A percentile compares a stretch with the other conserved stretches of the same genome.
Evolutionary conservation across 1,140 invertebrate species (phyloP).

Genomic region (Bombus superbus): DNA sequence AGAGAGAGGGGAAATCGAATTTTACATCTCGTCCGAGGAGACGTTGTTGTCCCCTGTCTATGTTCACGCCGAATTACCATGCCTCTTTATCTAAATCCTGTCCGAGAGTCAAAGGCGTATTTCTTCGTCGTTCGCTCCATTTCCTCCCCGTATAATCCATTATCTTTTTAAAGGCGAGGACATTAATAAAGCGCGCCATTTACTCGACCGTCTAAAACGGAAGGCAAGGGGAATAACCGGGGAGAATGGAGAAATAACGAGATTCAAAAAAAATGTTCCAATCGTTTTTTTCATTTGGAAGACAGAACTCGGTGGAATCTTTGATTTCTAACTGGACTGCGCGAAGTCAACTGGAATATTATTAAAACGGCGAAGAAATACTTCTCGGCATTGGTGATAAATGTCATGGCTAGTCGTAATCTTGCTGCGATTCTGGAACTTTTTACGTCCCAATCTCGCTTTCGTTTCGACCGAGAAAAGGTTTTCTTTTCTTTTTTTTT

Average conservation of each 20-base stretch:
- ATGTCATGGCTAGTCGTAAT: background rate
- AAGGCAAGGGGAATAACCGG: background rate
- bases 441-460: background rate
- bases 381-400: background rate
- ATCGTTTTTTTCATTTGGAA: background rate
- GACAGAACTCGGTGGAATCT: background rate
- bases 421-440: background rate
- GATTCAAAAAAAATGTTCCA: background rate
- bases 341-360: background rate
- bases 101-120: constrained; percentile 1
- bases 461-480: background rate
- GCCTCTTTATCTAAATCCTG: constrained; percentile 28
- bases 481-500: background rate
- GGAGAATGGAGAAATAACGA: background rate
- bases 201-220: background rate
- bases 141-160: constrained; percentile 16
- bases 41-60: constrained; percentile 14
- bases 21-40: background rate
- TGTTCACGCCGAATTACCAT: constrained; percentile 28
- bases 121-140: constrained; percentile 1
- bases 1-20: constrained; percentile 23
- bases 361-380: background rate
- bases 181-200: constrained; percentile 37
- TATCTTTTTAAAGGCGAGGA: constrained; percentile 29
- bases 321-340: too few species aligned